These are phyloP conservation scores for Myotis findleyi DNA, from an alignment of 2,797 vertebrate genomes.

Conservation along the genomic window DNA sequence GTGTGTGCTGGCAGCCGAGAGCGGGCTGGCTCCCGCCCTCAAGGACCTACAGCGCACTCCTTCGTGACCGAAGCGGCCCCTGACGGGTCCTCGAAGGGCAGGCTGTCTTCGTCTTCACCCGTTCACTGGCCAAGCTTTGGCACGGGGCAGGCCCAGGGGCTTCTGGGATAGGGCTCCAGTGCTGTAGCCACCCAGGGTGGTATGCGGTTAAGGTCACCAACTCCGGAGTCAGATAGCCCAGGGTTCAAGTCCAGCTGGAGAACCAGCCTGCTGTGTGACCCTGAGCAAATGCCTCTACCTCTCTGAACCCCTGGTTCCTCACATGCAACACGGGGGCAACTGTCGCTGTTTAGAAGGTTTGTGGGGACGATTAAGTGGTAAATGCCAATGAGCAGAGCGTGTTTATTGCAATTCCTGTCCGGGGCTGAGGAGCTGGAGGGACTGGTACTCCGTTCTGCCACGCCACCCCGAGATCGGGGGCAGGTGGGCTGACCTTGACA, in stretches of 20 bases:
- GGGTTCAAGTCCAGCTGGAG: not conserved
- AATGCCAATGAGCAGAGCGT: not conserved
- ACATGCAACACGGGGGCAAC: not conserved
- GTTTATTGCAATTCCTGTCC: not conserved
- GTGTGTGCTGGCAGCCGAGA: not conserved
- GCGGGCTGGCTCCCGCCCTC: not conserved
- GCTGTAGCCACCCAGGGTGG: not conserved
- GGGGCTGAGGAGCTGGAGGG: not conserved
- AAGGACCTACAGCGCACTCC: not conserved
- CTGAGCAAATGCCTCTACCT: not conserved
- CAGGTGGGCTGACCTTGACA: not conserved
- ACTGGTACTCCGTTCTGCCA: not conserved
- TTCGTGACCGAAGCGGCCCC: rapidly evolving
- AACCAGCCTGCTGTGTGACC: not conserved
- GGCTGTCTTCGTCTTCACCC: not conserved
- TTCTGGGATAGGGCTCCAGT: not conserved
- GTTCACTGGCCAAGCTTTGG: not conserved
- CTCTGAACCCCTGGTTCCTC: not conserved
- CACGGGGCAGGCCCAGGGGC: not conserved
- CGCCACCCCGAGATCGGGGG: rapidly evolving
- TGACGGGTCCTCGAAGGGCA: no score
- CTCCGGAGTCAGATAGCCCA: not conserved
- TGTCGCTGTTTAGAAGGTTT: not conserved
- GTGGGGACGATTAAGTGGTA: not conserved
- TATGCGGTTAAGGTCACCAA: not conserved